phyloP scores from a whole-genome alignment of 2,113 vertebrate genomes.

The Toxotes chatareus region DNA sequence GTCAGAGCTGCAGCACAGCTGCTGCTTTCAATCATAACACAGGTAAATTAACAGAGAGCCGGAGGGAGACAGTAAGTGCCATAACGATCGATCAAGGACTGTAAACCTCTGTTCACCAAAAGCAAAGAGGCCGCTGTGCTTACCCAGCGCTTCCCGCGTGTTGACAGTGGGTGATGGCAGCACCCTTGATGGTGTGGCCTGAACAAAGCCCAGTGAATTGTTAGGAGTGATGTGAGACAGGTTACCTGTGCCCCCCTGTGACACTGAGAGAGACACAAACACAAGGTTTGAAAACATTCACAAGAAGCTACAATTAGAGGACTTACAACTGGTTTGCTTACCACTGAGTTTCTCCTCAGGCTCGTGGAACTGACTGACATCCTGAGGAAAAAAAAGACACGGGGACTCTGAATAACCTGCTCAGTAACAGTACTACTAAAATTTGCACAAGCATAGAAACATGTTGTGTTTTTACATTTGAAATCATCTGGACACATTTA shows the following conservation, averaged over 20 bases:
- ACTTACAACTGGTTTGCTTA: constrained; percentile 25
- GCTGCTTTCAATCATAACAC: too few species aligned
- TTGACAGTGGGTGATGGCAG: constrained; percentile 94
- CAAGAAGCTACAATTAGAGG: not conserved
- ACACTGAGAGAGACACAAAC: constrained; percentile 61
- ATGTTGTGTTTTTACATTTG: too few species aligned
- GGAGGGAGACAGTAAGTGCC: too few species aligned
- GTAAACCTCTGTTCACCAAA: not conserved
- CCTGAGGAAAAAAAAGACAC: constrained; percentile 37
- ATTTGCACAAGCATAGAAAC: too few species aligned
- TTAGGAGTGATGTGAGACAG: constrained; percentile 91
- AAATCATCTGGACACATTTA: not conserved
- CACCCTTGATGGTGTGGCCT: constrained; percentile 88
- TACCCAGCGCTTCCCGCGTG: constrained; percentile 94
- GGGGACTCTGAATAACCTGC: too few species aligned
- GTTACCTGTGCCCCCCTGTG: constrained; percentile 79
- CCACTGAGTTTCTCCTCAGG: constrained; percentile 55
- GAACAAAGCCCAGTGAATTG: constrained; percentile 85
- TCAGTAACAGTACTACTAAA: too few species aligned
- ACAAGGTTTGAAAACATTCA: not conserved
- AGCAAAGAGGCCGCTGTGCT: constrained; percentile 29
- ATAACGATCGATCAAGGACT: too few species aligned
- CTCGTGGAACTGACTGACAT: not conserved
- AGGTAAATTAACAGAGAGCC: not conserved
- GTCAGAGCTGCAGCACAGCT: too few species aligned